These are phyloP conservation scores for Isichthys henryi DNA, from an alignment of 2,113 vertebrate genomes.

Conservation along the genomic window DNA sequence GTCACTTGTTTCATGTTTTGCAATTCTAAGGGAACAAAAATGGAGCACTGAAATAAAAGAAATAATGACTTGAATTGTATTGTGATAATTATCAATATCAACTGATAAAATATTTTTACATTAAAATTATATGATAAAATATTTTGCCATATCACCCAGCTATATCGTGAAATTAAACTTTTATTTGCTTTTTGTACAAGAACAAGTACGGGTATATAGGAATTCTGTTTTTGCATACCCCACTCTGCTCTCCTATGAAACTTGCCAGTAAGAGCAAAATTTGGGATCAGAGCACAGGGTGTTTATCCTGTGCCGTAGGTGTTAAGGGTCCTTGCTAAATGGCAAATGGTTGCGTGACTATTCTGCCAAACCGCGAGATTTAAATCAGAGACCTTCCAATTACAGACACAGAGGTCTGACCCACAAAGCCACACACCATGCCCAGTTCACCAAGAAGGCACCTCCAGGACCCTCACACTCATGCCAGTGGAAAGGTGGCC, in stretches of 20 bases:
- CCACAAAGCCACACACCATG: not conserved
- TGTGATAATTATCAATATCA: too few relatives aligned
- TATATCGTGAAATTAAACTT: not conserved
- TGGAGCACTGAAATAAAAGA: too few relatives aligned
- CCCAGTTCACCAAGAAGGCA: not conserved
- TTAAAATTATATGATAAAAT: not conserved
- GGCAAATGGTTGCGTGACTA: not conserved
- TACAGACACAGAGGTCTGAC: not conserved
- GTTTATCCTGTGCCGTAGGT: not conserved
- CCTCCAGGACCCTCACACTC: not conserved
- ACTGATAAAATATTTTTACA: too few relatives aligned
- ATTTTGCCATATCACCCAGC: not conserved
- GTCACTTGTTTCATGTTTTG: too few relatives aligned
- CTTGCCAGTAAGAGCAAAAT: not conserved
- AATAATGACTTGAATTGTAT: too few relatives aligned
- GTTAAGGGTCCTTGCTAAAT: not conserved
- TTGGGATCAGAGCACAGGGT: not conserved
- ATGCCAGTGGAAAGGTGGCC: not conserved
- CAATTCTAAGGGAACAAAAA: too few relatives aligned
- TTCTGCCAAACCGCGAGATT: not conserved
- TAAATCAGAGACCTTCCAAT: not conserved
- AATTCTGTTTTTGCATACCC: not conserved
- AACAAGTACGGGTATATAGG: not conserved
- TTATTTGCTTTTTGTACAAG: not conserved
- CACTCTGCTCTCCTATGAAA: not conserved